These are phyloP conservation scores for Scrobipalpa costella DNA, from an alignment of 2,888 invertebrate genomes.

Conservation along the genomic window DNA sequence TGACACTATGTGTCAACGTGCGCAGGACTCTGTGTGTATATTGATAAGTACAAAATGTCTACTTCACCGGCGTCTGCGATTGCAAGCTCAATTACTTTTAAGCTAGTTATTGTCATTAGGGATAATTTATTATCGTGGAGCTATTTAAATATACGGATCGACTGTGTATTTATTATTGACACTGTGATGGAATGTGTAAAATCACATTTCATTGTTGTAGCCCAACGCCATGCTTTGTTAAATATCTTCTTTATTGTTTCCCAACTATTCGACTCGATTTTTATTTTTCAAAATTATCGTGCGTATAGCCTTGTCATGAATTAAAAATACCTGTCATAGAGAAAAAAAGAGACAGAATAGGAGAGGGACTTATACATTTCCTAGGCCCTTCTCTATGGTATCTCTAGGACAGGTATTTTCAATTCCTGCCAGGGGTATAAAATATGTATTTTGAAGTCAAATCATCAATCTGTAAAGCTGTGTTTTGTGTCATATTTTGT, in stretches of 20 bases:
- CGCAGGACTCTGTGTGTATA: background rate
- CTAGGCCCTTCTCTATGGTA: too few relatives aligned
- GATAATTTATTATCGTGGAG: constrained; percentile 42
- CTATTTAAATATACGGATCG: constrained; percentile 8
- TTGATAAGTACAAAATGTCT: constrained; percentile 38
- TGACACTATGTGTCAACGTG: constrained; percentile 22
- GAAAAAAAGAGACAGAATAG: too few relatives aligned
- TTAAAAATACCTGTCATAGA: too few relatives aligned
- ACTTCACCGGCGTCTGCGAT: constrained; percentile 33
- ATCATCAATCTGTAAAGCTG: too few relatives aligned
- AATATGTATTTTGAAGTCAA: too few relatives aligned
- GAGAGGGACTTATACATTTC: too few relatives aligned
- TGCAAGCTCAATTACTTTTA: constrained; percentile 57
- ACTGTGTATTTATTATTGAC: constrained; percentile 21
- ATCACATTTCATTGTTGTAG: background rate
- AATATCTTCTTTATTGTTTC: background rate
- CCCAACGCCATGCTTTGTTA: background rate
- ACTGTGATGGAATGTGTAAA: constrained; percentile 7
- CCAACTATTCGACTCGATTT: background rate
- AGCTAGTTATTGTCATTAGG: constrained; percentile 49
- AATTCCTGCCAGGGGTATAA: too few relatives aligned
- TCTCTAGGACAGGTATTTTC: too few relatives aligned
- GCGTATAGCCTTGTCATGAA: too few relatives aligned
- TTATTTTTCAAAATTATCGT: too few relatives aligned
- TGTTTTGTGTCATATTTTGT: too few relatives aligned